Percentiles rank a stretch among this genome's conserved stretches.
Conservation (phyloP, 2,797 vertebrate genomes). For the Tokudaia muenninki region DNA sequence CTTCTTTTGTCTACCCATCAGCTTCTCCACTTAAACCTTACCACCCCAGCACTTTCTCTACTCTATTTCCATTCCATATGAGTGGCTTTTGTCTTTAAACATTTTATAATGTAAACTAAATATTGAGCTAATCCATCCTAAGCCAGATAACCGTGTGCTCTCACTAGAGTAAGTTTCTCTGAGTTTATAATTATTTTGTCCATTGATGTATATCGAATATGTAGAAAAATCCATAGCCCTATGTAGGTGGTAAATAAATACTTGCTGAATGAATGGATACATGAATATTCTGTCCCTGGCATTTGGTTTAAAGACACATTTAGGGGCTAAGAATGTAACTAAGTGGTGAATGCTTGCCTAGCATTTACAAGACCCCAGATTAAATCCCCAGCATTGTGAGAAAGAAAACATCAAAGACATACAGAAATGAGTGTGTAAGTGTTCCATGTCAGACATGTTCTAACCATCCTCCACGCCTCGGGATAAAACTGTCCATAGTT, state of each 20-base stretch:
- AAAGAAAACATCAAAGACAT: background rate
- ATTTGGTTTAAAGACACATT: background rate
- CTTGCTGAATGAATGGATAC: background rate
- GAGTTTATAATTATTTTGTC: background rate
- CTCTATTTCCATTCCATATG: background rate
- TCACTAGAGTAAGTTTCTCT: background rate
- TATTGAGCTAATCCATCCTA: background rate
- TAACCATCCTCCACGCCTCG: background rate
- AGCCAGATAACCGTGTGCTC: background rate
- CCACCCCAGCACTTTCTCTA: background rate
- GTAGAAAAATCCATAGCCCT: background rate
- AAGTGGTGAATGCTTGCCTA: background rate
- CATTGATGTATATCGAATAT: background rate
- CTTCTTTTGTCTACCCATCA: background rate
- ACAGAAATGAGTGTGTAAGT: background rate
- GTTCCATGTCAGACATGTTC: background rate
- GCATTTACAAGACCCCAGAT: background rate
- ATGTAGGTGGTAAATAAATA: background rate
- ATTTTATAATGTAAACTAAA: constrained; percentile 37
- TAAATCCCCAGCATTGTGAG: background rate
- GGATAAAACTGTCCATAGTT: background rate
- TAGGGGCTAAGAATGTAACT: background rate
- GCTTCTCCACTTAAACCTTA: background rate
- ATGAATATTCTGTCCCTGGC: background rate
- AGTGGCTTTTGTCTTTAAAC: background rate